phyloP scores from a whole-genome alignment of 2,888 invertebrate species.

The Heteromyza rotundicornis region DNA sequence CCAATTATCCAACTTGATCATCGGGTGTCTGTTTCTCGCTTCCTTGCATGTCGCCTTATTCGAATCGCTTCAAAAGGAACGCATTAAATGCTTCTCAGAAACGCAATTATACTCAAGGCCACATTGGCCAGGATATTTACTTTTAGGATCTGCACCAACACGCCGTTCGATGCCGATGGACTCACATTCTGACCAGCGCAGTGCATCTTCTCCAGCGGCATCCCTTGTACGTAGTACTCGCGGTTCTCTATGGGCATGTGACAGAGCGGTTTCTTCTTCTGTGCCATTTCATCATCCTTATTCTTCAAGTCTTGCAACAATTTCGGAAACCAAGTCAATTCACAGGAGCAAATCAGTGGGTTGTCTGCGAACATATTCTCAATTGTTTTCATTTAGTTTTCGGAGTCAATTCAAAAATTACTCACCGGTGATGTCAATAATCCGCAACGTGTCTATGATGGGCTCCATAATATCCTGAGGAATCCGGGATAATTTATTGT shows the following conservation, averaged over 20 bases:
- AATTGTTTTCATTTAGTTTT: neutral
- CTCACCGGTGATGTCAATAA: constrained; percentile 86
- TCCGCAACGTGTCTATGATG: constrained; percentile 82
- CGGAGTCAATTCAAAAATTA: neutral
- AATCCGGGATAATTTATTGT: constrained; percentile 83
- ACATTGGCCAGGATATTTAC: constrained; percentile 53
- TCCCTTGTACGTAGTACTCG: constrained; percentile 80
- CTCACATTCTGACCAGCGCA: constrained; percentile 72
- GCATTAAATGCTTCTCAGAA: constrained; percentile 45
- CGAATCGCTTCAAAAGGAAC: constrained; percentile 35
- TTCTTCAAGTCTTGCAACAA: constrained; percentile 80
- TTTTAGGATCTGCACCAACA: constrained; percentile 54
- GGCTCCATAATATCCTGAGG: constrained; percentile 89
- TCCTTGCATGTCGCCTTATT: constrained; percentile 22
- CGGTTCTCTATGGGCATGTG: constrained; percentile 81
- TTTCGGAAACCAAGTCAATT: constrained; percentile 85
- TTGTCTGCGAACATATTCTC: constrained; percentile 70
- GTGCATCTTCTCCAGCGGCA: constrained; percentile 84
- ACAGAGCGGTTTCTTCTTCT: constrained; percentile 83
- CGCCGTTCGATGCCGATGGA: constrained; percentile 55
- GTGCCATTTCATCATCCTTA: constrained; percentile 87
- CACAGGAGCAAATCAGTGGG: constrained; percentile 86
- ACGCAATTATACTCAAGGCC: constrained; percentile 48
- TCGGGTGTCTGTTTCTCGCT: neutral
- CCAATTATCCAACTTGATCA: too few relatives aligned